Evolutionary conservation across 2,888 invertebrate species (phyloP).

Genomic region (Plebejus argus): DNA sequence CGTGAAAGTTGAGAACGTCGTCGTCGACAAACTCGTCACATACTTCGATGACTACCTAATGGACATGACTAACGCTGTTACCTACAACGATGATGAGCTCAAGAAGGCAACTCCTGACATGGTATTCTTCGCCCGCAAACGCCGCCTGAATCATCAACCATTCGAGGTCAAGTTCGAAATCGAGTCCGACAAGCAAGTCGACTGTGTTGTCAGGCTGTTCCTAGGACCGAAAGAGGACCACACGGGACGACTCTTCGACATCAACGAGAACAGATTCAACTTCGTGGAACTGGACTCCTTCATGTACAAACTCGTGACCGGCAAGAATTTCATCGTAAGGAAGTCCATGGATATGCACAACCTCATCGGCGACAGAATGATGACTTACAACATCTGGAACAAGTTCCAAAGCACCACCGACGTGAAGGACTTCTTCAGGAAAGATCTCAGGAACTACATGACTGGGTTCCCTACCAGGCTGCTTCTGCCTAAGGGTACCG

Average conservation of each 20-base stretch:
- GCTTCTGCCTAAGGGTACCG: slow-evolving; percentile 85
- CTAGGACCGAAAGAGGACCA: slow-evolving; percentile 86
- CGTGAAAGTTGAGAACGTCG: slow-evolving; percentile 82
- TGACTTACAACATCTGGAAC: slow-evolving; percentile 83
- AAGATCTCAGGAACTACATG: slow-evolving; percentile 71
- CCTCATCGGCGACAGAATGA: slow-evolving; percentile 83
- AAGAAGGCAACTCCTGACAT: slow-evolving; percentile 73
- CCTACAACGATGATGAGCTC: slow-evolving; percentile 69
- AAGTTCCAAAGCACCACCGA: slow-evolving; percentile 79
- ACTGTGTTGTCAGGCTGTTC: slow-evolving; percentile 84
- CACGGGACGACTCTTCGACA: slow-evolving; percentile 76
- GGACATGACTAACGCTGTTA: slow-evolving; percentile 83
- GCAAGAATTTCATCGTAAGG: slow-evolving; percentile 83
- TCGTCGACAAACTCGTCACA: slow-evolving; percentile 84
- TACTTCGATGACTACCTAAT: slow-evolving; percentile 85
- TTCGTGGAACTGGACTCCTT: slow-evolving; percentile 85
- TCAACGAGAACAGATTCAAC: slow-evolving; percentile 81
- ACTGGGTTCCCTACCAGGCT: slow-evolving; percentile 87
- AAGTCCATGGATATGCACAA: slow-evolving; percentile 84
- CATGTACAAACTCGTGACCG: slow-evolving; percentile 80
- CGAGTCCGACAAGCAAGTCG: slow-evolving; percentile 76
- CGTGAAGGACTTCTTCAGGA: slow-evolving; percentile 56
- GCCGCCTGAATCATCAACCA: slow-evolving; percentile 83
- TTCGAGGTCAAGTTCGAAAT: slow-evolving; percentile 81
- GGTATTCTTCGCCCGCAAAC: slow-evolving; percentile 79